Base-by-base conservation (phyloP, 2,113 vertebrate species). In the Nibea albiflora region DNA sequence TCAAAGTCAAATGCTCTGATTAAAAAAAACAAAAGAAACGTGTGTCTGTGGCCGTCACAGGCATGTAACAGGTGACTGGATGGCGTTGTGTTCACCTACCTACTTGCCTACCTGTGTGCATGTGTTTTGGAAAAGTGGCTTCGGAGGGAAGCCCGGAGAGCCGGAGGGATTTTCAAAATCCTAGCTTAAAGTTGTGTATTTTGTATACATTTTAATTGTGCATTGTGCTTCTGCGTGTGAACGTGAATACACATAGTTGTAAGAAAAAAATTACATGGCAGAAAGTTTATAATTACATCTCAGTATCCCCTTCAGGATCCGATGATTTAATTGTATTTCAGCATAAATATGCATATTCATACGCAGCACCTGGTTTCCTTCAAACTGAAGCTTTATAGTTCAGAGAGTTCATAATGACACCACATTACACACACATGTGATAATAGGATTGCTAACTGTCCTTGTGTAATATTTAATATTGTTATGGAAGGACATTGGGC, bases 311-410 rank as follows among this genome's bases (percentile, higher is more conserved):
- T 5, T 2, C 15, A 72, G 14, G 31, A 54, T 74, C 15, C 11
- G 39, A 17, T 31, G 17, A 71, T 49, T 35, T 46, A 44, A 79
- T 72, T 3, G 0, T 35, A 50, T 68, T 80, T 63, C 53, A 26
- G 26, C 5, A 65, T 44, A 15, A 24, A 78, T 67, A 8, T 52
- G 70, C 57, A 74, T 57, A 56, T 68, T 84, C 52, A 67, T 56
- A 53, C 61, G 54, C 5, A 54, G 49, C 16, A 46, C 4, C 20
- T 10, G 2, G 31, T 69, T 50, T 63, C 11, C 20, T 44, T 44
- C 3, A 58, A 52, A 60, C 35, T 9, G 28, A n/a, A 35, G 31
- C 31, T 20, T 56, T 24, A 3, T n/a, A n/a, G 6, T 28, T 58
- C 15, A 39, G 65, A 11, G 56, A n/a, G 6, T 26, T 57, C 20